Percentiles rank a stretch among this genome's conserved stretches.
phyloP scores from a whole-genome alignment of 2,888 invertebrate genomes.

The Colletes collaris region DNA sequence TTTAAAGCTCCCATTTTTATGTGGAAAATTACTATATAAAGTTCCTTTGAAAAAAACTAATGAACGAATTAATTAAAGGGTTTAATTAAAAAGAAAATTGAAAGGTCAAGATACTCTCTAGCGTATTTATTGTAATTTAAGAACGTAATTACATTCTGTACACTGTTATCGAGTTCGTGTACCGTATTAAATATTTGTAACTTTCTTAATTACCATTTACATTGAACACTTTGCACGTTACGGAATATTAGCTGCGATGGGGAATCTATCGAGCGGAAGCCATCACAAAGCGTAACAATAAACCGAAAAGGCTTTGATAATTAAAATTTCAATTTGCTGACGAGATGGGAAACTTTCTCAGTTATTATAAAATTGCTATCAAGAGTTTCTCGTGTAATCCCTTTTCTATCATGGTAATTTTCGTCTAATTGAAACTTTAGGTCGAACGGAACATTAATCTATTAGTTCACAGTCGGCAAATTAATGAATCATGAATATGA shows the following conservation, averaged over 20 bases:
- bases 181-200: not conserved
- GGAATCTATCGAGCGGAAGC: not conserved
- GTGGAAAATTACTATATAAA: no score
- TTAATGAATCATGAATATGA: not conserved
- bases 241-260: not conserved
- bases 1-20: no score
- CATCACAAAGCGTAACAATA: not conserved
- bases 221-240: not conserved
- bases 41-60: no score
- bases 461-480: no score
- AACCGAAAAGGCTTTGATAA: slow-evolving; percentile 14
- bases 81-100: not conserved
- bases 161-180: not conserved
- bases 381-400: slow-evolving; percentile 8
- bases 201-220: slow-evolving; percentile 1
- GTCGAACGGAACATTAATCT: not conserved
- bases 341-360: not conserved
- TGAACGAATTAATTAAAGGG: not conserved
- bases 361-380: slow-evolving; percentile 3
- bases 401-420: not conserved
- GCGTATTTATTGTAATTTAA: not conserved
- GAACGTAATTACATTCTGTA: not conserved
- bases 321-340: slow-evolving; percentile 36
- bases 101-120: not conserved
- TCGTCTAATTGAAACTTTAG: slow-evolving; percentile 25